Percentiles rank a stretch among this genome's conserved stretches.
Evolutionary conservation across 2,888 invertebrate genomes (phyloP).

Genomic region (Scaeva pyrastri): DNA sequence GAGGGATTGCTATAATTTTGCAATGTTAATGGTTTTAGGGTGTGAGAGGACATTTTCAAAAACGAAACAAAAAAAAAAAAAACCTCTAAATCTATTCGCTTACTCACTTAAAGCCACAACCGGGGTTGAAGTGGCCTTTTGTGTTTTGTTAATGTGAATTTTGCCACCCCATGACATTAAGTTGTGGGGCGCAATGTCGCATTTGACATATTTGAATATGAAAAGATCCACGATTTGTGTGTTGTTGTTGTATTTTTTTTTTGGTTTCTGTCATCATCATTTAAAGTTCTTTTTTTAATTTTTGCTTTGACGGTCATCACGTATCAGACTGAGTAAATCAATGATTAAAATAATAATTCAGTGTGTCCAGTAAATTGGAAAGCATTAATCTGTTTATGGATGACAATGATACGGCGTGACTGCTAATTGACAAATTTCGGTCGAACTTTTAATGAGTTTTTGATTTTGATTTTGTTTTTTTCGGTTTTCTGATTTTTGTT

Average conservation of each 20-base stretch:
- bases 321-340: constrained; percentile 51
- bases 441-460: constrained; percentile 32
- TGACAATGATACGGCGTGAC: constrained; percentile 34
- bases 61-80: no score
- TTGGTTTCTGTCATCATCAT: constrained; percentile 28
- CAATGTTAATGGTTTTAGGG: constrained; percentile 46
- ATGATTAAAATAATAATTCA: constrained; percentile 63
- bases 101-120: neutral
- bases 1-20: constrained; percentile 56
- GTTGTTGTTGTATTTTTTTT: constrained; percentile 8
- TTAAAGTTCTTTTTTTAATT: constrained; percentile 6
- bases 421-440: constrained; percentile 62
- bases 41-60: constrained; percentile 35
- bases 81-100: constrained; percentile 20
- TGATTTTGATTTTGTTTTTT: constrained; percentile 23
- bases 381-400: constrained; percentile 57
- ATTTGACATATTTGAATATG: constrained; percentile 12
- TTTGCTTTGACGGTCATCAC: constrained; percentile 54
- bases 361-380: constrained; percentile 36
- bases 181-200: constrained; percentile 16
- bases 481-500: no score
- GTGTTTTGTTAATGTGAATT: constrained; percentile 10
- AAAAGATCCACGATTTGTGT: constrained; percentile 13
- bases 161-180: constrained; percentile 21
- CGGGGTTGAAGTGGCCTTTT: constrained; percentile 57